These are phyloP conservation scores for Lasioglossum leucozonium DNA, from an alignment of 2,888 invertebrate genomes.

Conservation along the genomic window DNA sequence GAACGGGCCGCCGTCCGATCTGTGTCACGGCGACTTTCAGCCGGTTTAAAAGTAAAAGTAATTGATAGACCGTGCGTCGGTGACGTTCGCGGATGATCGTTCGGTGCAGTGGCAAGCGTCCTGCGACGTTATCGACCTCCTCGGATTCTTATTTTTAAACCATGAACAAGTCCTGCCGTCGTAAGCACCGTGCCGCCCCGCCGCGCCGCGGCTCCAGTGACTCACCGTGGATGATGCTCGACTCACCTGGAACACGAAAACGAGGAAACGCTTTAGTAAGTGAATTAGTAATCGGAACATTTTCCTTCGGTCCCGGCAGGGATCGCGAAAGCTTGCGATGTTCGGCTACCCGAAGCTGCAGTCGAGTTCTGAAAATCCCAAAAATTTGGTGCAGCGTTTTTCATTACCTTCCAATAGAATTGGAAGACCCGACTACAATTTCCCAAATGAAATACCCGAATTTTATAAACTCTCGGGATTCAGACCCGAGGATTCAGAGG, in stretches of 20 bases:
- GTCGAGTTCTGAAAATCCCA: no score
- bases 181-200: no score
- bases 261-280: neutral
- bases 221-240: neutral
- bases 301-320: no score
- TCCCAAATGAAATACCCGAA: no score
- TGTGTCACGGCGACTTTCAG: conserved; percentile 55
- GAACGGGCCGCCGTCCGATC: conserved; percentile 46
- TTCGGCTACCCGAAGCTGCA: no score
- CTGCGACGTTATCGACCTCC: neutral
- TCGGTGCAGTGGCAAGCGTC: neutral
- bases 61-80: conserved; percentile 40
- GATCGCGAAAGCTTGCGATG: no score
- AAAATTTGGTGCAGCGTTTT: no score
- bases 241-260: conserved; percentile 37
- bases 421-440: no score
- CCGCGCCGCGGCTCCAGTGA: neutral
- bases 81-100: conserved; percentile 32
- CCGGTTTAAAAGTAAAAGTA: conserved; percentile 57
- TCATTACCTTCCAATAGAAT: no score
- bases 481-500: no score
- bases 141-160: neutral
- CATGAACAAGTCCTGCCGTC: neutral
- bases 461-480: no score
- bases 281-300: no score